Evolutionary conservation across 1,140 invertebrate genomes (phyloP).

Genomic region (Helicoverpa zea): DNA sequence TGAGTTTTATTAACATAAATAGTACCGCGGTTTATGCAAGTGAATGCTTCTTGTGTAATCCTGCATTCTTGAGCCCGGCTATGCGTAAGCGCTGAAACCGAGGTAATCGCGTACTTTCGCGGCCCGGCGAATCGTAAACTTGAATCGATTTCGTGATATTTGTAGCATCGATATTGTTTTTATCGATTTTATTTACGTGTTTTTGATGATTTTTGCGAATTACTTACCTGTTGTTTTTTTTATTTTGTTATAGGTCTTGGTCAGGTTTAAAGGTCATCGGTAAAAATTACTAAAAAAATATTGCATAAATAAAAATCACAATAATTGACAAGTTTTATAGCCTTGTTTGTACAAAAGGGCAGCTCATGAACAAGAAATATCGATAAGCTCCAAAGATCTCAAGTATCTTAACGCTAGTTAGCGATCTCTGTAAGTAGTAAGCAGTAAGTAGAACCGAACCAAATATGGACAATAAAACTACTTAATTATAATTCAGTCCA

Average conservation of each 20-base stretch:
- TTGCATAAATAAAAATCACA: too few species aligned
- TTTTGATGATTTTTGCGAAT: slow-evolving; percentile 11
- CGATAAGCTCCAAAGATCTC: background rate
- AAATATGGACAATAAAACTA: slow-evolving; percentile 1
- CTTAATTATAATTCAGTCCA: slow-evolving; percentile 9
- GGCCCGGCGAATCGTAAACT: slow-evolving; percentile 54
- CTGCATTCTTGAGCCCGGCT: slow-evolving; percentile 58
- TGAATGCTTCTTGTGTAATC: slow-evolving; percentile 57
- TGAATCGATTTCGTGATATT: slow-evolving; percentile 51
- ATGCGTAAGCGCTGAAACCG: slow-evolving; percentile 61
- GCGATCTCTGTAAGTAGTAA: background rate
- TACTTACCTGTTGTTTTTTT: background rate
- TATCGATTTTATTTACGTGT: slow-evolving; percentile 48
- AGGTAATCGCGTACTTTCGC: slow-evolving; percentile 50
- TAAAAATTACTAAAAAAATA: background rate
- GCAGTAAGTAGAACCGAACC: background rate
- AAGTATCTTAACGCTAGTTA: background rate
- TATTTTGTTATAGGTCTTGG: slow-evolving; percentile 3
- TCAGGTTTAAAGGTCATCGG: background rate
- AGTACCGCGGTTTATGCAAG: slow-evolving; percentile 51
- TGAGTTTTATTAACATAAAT: slow-evolving; percentile 50
- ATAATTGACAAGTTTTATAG: too few species aligned
- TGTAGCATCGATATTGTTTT: slow-evolving; percentile 45
- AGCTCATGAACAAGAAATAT: too few species aligned
- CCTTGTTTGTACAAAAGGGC: too few species aligned